These are phyloP conservation scores for Onychorhynchus coronatus DNA, from an alignment of 2,113 vertebrate species.

Conservation along the genomic window DNA sequence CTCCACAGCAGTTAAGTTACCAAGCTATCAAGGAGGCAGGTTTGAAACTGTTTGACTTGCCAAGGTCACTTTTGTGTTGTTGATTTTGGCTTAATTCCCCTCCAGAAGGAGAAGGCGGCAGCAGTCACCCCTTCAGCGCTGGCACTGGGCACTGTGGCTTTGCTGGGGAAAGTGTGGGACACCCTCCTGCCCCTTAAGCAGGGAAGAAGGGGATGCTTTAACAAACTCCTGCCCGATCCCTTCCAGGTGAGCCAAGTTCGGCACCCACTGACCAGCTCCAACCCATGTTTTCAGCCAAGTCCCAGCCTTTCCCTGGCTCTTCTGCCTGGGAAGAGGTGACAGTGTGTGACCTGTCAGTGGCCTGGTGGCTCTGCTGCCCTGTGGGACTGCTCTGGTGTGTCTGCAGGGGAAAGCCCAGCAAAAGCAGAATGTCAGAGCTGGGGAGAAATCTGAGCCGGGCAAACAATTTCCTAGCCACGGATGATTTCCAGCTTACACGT, in stretches of 20 bases:
- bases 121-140: not conserved
- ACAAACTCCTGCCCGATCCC: not conserved
- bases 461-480: not conserved
- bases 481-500: not conserved
- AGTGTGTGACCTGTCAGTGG: rapidly evolving
- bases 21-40: not conserved
- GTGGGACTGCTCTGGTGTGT: not conserved
- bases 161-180: not conserved
- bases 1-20: not conserved
- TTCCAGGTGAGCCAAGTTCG: not conserved
- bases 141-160: not conserved
- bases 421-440: not conserved
- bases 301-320: not conserved
- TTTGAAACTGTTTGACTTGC: not conserved
- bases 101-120: not conserved
- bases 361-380: not conserved
- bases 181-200: not conserved
- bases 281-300: not conserved
- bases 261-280: not conserved
- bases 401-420: not conserved
- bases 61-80: not conserved
- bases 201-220: not conserved
- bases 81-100: not conserved
- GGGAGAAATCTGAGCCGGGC: not conserved
- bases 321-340: not conserved